phyloP scores from a whole-genome alignment of 2,888 invertebrate species.

The Tipula helvola region DNA sequence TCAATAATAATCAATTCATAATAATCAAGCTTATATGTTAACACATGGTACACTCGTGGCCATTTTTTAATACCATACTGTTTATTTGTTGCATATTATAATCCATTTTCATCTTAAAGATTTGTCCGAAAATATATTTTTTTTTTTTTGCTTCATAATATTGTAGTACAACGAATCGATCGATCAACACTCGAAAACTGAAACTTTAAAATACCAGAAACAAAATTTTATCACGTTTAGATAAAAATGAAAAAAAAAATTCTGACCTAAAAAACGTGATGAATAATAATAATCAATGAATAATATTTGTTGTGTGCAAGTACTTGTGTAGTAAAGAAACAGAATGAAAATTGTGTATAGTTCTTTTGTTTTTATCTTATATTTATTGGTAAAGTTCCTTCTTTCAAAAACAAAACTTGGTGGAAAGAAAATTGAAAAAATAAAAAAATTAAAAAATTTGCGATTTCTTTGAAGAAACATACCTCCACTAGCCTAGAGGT shows the following conservation, averaged over 20 bases:
- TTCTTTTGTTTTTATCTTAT: not conserved
- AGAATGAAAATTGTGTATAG: not conserved
- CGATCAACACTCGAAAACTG: not conserved
- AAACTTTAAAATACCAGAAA: not conserved
- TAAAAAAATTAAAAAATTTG: not conserved
- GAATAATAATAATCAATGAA: not conserved
- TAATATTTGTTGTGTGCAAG: not conserved
- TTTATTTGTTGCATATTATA: not conserved
- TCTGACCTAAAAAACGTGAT: slow-evolving; percentile 4
- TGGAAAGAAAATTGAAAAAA: not conserved
- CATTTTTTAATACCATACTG: not conserved
- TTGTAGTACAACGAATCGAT: not conserved
- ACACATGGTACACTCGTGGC: not conserved
- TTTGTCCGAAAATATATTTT: not conserved
- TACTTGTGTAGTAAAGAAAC: not conserved
- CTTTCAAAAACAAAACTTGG: not conserved
- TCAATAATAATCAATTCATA: not conserved
- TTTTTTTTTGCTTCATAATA: not conserved
- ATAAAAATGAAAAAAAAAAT: not conserved
- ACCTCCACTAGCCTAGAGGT: not conserved
- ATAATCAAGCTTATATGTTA: not conserved
- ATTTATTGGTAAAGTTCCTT: not conserved
- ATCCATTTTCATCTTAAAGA: not conserved
- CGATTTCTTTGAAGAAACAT: not conserved
- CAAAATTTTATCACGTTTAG: not conserved